A percentile compares a stretch with the other conserved stretches of the same genome.
phyloP scores from a whole-genome alignment of 2,797 vertebrate species.

The Rhinatrema bivittatum region DNA sequence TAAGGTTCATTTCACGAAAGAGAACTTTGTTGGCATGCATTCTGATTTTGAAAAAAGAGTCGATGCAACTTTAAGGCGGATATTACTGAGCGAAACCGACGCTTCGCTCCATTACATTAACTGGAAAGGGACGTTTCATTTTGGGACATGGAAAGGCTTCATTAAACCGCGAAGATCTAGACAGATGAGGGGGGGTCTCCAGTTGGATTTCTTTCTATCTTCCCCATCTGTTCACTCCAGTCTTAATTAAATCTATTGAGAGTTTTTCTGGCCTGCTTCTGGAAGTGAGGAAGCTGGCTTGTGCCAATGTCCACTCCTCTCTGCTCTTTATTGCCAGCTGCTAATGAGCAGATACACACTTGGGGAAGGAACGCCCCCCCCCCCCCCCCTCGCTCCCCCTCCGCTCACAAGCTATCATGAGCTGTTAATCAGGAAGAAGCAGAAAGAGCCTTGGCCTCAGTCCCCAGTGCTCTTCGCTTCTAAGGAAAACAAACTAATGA shows the following conservation, averaged over 20 bases:
- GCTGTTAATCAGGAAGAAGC: slow-evolving; percentile 86
- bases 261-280: slow-evolving; percentile 68
- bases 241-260: slow-evolving; percentile 99
- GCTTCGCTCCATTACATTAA: slow-evolving; percentile 51
- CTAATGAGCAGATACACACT: slow-evolving; percentile 77
- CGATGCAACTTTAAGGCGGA: slow-evolving; percentile 35
- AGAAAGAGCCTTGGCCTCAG: slow-evolving; percentile 62
- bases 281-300: slow-evolving; percentile 64
- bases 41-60: slow-evolving; percentile 7
- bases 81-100: slow-evolving; percentile 33
- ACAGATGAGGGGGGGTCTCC: slow-evolving; percentile 86
- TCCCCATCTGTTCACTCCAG: slow-evolving; percentile 89
- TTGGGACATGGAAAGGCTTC: slow-evolving; percentile 61
- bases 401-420: slow-evolving; percentile 78
- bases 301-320: slow-evolving; percentile 86
- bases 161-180: slow-evolving; percentile 68
- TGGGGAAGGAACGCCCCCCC: slow-evolving; percentile 35
- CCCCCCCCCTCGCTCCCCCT: slow-evolving; percentile 34
- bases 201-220: slow-evolving; percentile 84
- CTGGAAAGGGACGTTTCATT: slow-evolving; percentile 58
- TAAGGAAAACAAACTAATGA: slow-evolving; percentile 69
- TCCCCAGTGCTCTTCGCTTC: slow-evolving; percentile 49
- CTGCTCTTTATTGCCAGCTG: slow-evolving; percentile 78
- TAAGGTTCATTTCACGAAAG: too few species aligned
- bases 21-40: too few species aligned